These are phyloP conservation scores for Ophioninae sp. DNA, from an alignment of 2,888 invertebrate species.

Conservation along the genomic window DNA sequence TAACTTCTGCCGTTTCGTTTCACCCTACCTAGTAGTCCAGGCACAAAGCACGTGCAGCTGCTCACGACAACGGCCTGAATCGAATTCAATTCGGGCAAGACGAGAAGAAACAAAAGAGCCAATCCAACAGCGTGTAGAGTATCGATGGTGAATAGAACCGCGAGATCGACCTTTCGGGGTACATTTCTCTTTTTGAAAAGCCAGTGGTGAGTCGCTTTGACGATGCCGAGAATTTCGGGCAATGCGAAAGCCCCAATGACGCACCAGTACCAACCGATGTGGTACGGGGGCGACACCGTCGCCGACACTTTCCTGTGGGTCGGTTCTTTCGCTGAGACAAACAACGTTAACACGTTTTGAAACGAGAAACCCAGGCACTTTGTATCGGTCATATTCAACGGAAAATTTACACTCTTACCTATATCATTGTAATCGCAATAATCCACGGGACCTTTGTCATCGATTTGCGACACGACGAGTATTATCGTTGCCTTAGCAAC, in stretches of 20 bases:
- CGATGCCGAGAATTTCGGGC: conserved; percentile 89
- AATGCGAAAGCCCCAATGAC: conserved; percentile 88
- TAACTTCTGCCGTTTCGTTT: conserved; percentile 38
- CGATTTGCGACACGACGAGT: conserved; percentile 88
- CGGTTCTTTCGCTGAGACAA: conserved; percentile 67
- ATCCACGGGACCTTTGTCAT: conserved; percentile 82
- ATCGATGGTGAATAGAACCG: conserved; percentile 87
- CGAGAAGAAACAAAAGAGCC: conserved; percentile 87
- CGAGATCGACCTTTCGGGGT: conserved; percentile 83
- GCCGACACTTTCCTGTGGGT: conserved; percentile 85
- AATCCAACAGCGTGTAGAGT: conserved; percentile 90
- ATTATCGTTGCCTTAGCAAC: conserved; percentile 88
- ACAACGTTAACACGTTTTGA: conserved; percentile 48
- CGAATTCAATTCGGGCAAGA: conserved; percentile 91
- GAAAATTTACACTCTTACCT: conserved; percentile 73
- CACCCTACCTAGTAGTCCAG: conserved; percentile 87
- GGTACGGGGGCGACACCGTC: conserved; percentile 84
- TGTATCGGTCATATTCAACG: background rate
- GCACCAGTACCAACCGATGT: conserved; percentile 91
- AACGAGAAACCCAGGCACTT: background rate
- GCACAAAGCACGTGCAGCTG: conserved; percentile 91
- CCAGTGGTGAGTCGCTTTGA: conserved; percentile 87
- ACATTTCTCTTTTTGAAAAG: conserved; percentile 86
- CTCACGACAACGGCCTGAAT: conserved; percentile 92
- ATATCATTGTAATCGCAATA: conserved; percentile 84